Evolutionary conservation across 2,888 invertebrate genomes (phyloP).

Genomic region (Mamestra brassicae): DNA sequence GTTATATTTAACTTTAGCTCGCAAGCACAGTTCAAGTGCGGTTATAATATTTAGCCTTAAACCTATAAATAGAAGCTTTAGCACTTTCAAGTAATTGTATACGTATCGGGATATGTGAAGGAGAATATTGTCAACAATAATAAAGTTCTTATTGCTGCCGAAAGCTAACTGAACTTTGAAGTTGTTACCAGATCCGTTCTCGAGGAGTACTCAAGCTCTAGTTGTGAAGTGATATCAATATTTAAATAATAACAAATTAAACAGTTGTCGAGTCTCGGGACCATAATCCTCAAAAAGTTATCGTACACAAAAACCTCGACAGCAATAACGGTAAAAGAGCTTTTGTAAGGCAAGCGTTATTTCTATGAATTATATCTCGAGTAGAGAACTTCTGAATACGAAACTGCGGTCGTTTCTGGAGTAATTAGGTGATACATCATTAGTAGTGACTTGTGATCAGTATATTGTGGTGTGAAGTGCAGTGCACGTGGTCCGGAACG

Average conservation of each 20-base stretch:
- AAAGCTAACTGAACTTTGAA: constrained; percentile 13
- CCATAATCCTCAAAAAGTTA: constrained; percentile 29
- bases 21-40: constrained; percentile 58
- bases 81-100: constrained; percentile 26
- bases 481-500: constrained; percentile 42
- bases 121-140: constrained; percentile 5
- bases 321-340: constrained; percentile 5
- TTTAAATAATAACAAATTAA: constrained; percentile 12
- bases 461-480: constrained; percentile 39
- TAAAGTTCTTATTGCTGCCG: constrained; percentile 14
- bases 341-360: neutral
- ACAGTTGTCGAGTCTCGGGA: neutral
- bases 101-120: constrained; percentile 14
- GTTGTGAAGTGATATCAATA: neutral
- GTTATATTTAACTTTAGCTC: constrained; percentile 44
- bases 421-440: constrained; percentile 25
- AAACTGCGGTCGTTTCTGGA: constrained; percentile 4
- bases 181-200: constrained; percentile 5
- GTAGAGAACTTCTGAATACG: neutral
- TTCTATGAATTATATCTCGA: neutral
- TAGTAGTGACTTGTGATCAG: constrained; percentile 8
- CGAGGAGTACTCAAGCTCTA: neutral
- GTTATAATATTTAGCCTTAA: constrained; percentile 58
- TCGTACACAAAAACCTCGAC: constrained; percentile 5
- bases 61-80: constrained; percentile 40